phyloP scores from a whole-genome alignment of 2,888 invertebrate genomes.

The Atherix ibis region DNA sequence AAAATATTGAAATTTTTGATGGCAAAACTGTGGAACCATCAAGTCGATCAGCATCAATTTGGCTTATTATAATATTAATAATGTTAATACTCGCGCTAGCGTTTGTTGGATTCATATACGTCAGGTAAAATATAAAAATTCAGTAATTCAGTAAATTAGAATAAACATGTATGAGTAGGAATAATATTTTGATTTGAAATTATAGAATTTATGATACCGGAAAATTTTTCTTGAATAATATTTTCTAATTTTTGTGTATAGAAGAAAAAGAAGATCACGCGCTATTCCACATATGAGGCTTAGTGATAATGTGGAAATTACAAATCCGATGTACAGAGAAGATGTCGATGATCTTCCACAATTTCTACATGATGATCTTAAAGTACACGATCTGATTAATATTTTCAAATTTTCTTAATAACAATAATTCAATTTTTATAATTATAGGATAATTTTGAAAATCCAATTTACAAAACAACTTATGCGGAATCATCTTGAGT shows the following conservation, averaged over 20 bases:
- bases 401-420: slow-evolving; percentile 1
- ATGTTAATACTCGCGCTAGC: too few relatives aligned
- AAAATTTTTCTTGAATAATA: slow-evolving; percentile 2
- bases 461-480: slow-evolving; percentile 75
- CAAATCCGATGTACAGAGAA: slow-evolving; percentile 72
- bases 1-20: slow-evolving; percentile 27
- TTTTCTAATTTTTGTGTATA: slow-evolving; percentile 16
- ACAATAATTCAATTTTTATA: slow-evolving; percentile 2
- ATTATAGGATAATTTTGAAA: slow-evolving; percentile 56
- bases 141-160: background rate
- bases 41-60: slow-evolving; percentile 23
- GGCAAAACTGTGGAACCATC: slow-evolving; percentile 22
- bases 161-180: background rate
- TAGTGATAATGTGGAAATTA: slow-evolving; percentile 71
- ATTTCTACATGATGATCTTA: slow-evolving; percentile 40
- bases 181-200: slow-evolving; percentile 4
- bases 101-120: slow-evolving; percentile 26
- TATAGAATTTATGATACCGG: background rate
- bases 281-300: slow-evolving; percentile 66
- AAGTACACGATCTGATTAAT: slow-evolving; percentile 31
- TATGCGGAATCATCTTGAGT: slow-evolving; percentile 39
- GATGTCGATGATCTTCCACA: slow-evolving; percentile 49
- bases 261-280: slow-evolving; percentile 36
- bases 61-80: slow-evolving; percentile 21
- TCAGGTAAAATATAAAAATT: too few relatives aligned